Evolutionary conservation across 2,113 vertebrate species (phyloP).

Genomic region (Muntiacus reevesi): DNA sequence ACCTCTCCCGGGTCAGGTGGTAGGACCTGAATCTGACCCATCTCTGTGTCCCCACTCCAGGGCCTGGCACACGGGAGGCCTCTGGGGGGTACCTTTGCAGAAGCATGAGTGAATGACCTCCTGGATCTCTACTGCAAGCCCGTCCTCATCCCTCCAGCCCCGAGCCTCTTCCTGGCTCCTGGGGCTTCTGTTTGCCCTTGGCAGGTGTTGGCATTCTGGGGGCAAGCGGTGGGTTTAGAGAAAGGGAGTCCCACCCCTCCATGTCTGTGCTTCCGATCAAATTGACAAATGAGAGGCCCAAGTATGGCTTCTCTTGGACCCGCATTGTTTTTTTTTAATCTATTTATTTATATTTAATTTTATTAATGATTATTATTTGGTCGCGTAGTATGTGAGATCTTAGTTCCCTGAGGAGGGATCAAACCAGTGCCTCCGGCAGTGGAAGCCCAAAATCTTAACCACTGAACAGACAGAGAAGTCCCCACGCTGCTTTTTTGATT

Average conservation of each 20-base stretch:
- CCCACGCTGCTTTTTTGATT: neutral
- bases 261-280: neutral
- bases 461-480: neutral
- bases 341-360: neutral
- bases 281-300: neutral
- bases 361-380: neutral
- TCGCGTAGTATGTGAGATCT: neutral
- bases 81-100: neutral
- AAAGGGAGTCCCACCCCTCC: neutral
- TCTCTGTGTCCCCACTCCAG: no score
- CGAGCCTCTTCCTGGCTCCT: neutral
- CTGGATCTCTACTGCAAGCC: neutral
- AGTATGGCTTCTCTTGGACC: neutral
- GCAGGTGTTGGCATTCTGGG: neutral
- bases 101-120: neutral
- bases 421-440: neutral
- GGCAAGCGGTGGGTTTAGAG: neutral
- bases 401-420: neutral
- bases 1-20: neutral
- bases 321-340: neutral
- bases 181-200: neutral
- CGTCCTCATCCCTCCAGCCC: neutral
- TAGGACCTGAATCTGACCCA: no score
- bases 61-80: no score
- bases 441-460: neutral